Evolutionary conservation across 2,113 vertebrate genomes (phyloP).

Genomic region (Stigmatopora argus): DNA sequence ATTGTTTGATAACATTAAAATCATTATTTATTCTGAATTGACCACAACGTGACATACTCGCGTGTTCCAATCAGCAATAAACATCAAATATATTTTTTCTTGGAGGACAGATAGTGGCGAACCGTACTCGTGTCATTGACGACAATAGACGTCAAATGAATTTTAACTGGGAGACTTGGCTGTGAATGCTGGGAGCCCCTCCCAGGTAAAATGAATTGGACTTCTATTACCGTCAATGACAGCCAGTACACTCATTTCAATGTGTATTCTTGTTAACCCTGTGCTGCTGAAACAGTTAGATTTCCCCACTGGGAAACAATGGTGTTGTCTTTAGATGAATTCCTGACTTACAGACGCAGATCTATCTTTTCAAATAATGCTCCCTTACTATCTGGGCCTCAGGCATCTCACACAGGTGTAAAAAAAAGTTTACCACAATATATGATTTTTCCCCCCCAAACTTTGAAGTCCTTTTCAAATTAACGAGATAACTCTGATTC

Average conservation of each 20-base stretch:
- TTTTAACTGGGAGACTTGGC: too few species aligned
- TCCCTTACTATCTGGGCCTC: neutral
- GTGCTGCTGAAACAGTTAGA: neutral
- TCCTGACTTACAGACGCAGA: neutral
- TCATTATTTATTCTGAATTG: neutral
- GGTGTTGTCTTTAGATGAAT: neutral
- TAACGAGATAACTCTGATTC: neutral
- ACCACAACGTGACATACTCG: neutral
- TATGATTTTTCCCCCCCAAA: neutral
- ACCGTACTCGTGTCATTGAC: too few species aligned
- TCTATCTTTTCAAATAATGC: neutral
- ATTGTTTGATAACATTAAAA: neutral
- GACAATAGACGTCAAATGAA: too few species aligned
- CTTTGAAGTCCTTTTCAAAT: neutral
- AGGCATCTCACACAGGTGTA: neutral
- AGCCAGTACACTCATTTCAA: neutral
- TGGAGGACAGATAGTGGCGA: too few species aligned
- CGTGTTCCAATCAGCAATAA: too few species aligned
- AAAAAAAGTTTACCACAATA: neutral
- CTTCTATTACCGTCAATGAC: too few species aligned
- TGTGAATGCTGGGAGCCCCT: neutral
- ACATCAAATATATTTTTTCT: too few species aligned
- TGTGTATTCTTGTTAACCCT: neutral
- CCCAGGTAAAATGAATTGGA: too few species aligned
- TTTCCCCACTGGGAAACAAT: too few species aligned